Conservation (phyloP, 92 coral and sea anemone species). For the Palythoa caribaeorum region DNA sequence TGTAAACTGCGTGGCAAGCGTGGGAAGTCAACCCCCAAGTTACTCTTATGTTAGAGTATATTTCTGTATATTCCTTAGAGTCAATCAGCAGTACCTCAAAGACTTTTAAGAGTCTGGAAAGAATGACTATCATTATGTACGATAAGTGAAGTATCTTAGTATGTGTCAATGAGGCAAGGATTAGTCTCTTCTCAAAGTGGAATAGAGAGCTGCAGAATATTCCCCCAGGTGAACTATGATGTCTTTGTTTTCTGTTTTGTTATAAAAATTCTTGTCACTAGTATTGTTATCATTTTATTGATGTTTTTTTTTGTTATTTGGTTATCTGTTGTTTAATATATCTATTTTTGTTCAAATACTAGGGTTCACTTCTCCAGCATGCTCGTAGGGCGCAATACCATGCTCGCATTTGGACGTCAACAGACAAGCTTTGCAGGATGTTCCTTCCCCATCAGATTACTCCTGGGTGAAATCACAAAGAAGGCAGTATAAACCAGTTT, state of each 20-base stretch:
- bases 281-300: background rate
- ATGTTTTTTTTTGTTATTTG: no score
- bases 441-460: constrained; percentile 51
- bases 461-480: constrained; percentile 35
- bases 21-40: background rate
- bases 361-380: constrained; percentile 22
- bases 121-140: constrained; percentile 46
- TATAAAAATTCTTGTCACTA: background rate
- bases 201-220: constrained; percentile 53
- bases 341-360: background rate
- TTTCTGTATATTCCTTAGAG: constrained; percentile 30
- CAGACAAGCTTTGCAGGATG: constrained; percentile 32
- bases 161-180: constrained; percentile 51
- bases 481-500: constrained; percentile 46
- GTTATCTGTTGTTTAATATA: background rate
- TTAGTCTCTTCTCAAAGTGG: constrained; percentile 51
- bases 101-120: constrained; percentile 33
- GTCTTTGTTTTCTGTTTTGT: constrained; percentile 11
- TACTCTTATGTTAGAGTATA: constrained; percentile 49
- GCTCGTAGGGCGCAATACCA: constrained; percentile 37
- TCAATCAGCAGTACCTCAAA: background rate
- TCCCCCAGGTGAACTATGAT: constrained; percentile 49
- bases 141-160: constrained; percentile 48
- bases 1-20: constrained; percentile 53
- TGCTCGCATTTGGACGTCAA: constrained; percentile 61